These are phyloP conservation scores for Bombus ignitus DNA, from an alignment of 1,140 invertebrate genomes.

Conservation along the genomic window DNA sequence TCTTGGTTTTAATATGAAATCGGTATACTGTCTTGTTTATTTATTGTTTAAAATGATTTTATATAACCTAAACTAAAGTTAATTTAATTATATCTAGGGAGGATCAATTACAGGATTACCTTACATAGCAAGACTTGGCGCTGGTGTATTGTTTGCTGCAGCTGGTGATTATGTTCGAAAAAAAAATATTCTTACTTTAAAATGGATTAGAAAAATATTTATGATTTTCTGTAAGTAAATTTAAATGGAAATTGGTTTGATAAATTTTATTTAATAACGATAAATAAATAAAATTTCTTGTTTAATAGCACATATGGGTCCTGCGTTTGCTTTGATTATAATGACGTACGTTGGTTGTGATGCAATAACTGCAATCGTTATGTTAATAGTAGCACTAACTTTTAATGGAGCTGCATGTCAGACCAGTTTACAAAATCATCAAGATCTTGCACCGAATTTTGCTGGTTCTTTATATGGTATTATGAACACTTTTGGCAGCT, in stretches of 20 bases:
- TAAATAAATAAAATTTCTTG: not conserved
- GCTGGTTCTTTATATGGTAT: slow-evolving; percentile 90
- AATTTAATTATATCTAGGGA: slow-evolving; percentile 79
- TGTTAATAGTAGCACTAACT: slow-evolving; percentile 89
- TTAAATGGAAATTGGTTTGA: not conserved
- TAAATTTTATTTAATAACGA: not conserved
- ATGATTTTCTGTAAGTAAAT: slow-evolving; percentile 86
- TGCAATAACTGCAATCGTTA: slow-evolving; percentile 84
- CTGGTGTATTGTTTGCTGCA: slow-evolving; percentile 87
- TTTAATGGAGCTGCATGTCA: slow-evolving; percentile 92
- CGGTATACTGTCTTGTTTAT: slow-evolving; percentile 77
- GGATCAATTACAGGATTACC: slow-evolving; percentile 88
- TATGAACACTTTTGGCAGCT: slow-evolving; percentile 88
- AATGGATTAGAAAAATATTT: slow-evolving; percentile 87
- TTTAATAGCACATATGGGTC: slow-evolving; percentile 87
- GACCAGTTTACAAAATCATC: slow-evolving; percentile 92
- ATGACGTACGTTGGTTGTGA: slow-evolving; percentile 88
- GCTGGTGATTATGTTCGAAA: slow-evolving; percentile 86
- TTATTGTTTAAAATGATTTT: not conserved
- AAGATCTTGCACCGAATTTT: slow-evolving; percentile 92
- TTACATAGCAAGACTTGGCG: slow-evolving; percentile 86
- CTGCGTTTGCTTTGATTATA: slow-evolving; percentile 86
- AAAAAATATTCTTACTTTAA: slow-evolving; percentile 84
- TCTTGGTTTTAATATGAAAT: slow-evolving; percentile 91
- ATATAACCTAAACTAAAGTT: not conserved